Percentiles rank a stretch among this genome's conserved stretches.
phyloP scores from a whole-genome alignment of 2,797 vertebrate species.

The Tokudaia muenninki region DNA sequence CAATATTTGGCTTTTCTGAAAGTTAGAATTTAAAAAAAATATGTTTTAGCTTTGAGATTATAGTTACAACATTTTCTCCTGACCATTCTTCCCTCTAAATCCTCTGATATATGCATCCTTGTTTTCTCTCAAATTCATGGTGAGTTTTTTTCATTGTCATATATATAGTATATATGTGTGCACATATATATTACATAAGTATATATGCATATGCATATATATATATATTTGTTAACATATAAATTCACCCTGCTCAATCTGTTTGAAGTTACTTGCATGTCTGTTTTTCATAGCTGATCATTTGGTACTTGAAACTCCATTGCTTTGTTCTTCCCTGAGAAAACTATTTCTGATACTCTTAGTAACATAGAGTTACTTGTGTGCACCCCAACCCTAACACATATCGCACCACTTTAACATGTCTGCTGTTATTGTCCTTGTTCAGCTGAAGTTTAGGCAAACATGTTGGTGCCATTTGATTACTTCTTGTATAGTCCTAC shows the following conservation, averaged over 20 bases:
- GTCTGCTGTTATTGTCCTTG: background rate
- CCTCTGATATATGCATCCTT: background rate
- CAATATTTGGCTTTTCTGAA: background rate
- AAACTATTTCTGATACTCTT: background rate
- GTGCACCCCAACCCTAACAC: background rate
- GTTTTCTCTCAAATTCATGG: background rate
- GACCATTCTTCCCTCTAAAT: background rate
- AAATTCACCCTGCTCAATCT: background rate
- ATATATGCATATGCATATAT: no score
- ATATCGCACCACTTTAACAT: background rate
- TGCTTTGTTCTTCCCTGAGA: background rate
- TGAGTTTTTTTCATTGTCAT: background rate
- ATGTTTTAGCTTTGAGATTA: background rate
- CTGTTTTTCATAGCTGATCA: background rate
- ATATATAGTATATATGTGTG: no score
- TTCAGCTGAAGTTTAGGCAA: background rate
- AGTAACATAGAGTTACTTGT: background rate
- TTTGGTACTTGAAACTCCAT: background rate
- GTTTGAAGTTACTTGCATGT: background rate
- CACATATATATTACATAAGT: no score
- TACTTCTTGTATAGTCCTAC: background rate
- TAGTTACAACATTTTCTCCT: background rate
- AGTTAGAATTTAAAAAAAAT: background rate
- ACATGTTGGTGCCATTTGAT: background rate
- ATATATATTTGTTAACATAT: background rate